These are phyloP conservation scores for Orthosia incerta DNA, from an alignment of 2,888 invertebrate genomes.

Conservation along the genomic window DNA sequence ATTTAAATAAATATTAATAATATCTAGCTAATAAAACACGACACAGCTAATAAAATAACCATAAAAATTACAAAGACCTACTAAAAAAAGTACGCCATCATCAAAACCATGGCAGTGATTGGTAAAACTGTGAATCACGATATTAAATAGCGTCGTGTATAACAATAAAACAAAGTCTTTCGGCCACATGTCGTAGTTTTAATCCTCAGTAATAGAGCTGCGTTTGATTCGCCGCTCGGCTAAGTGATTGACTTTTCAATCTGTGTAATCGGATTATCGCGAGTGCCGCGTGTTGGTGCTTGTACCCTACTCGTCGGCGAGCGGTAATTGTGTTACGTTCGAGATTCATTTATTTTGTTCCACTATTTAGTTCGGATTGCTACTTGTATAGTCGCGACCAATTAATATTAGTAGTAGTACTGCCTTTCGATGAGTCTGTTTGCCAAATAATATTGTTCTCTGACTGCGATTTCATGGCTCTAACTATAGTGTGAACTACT, in stretches of 20 bases:
- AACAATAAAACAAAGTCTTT: slow-evolving; percentile 74
- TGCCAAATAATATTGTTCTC: background rate
- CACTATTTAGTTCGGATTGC: slow-evolving; percentile 26
- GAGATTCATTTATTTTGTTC: slow-evolving; percentile 64
- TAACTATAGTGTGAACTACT: background rate
- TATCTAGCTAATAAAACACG: slow-evolving; percentile 45
- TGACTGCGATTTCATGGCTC: too few species aligned
- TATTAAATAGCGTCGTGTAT: slow-evolving; percentile 58
- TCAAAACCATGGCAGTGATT: slow-evolving; percentile 33
- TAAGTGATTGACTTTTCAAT: slow-evolving; percentile 91
- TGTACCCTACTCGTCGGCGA: slow-evolving; percentile 73
- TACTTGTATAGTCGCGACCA: slow-evolving; percentile 25
- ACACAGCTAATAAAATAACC: slow-evolving; percentile 22
- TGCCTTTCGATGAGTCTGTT: background rate
- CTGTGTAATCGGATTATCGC: slow-evolving; percentile 85
- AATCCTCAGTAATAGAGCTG: slow-evolving; percentile 80
- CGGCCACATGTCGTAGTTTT: slow-evolving; percentile 78
- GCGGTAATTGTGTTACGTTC: slow-evolving; percentile 57
- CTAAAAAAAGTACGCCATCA: slow-evolving; percentile 18
- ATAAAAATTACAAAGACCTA: slow-evolving; percentile 8
- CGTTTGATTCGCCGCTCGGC: slow-evolving; percentile 84
- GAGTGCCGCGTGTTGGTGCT: slow-evolving; percentile 73
- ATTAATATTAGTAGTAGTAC: slow-evolving; percentile 7
- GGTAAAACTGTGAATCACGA: slow-evolving; percentile 64
- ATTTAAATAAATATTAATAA: slow-evolving; percentile 54